Base-by-base conservation (phyloP, 30 jellyfish, hydroid and myxozoan genomes). In the Nemopilema nomurai region DNA sequence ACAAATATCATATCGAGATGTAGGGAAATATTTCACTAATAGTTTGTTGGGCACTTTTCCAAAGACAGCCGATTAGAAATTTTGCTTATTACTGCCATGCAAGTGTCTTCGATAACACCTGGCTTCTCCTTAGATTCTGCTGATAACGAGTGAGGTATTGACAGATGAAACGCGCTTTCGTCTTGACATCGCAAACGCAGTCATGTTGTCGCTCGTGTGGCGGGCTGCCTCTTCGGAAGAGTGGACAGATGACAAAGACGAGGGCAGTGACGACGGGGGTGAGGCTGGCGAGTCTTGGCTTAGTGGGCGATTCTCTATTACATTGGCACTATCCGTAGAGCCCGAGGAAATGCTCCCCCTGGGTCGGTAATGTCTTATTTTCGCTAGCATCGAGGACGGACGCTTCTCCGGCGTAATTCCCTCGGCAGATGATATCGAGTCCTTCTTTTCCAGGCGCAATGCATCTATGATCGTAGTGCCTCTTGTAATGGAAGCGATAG, bases 401-500 rank as follows among this genome's bases (percentile, higher is more conserved):
- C 64, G 68, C 28, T 66, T 63, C 32, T 51, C 77, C 52, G 72
- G 68, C 21, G 69, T 20, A 18, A 25, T 65, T 1, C 80, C 79
- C 28, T 84, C 93, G 9, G 69, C 31, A 22, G 93, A 84, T 28
- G n/a, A 84, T 6, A 29, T 29, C n/a, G 87, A 84, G 52, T 84
- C 93, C 69, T 72, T 62, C 49, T 74, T 73, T 20, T 84, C 93
- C 27, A 84, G 68, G 7, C 84, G 65, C 67, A 84, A 84, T 28
- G 93, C 93, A 74, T 84, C 93, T 49, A 84, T 74, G n/a, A 84
- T 84, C 1, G 93, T 84, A 0, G 87, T 84, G 28, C 93, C 93
- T 71, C 93, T 77, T 30, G 93, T 77, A 18, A 84, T 84, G 0
- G 93, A 84, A 1, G 87, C 77, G 62, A 29, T 65, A 67, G 87